Conservation (phyloP, 1,140 invertebrate species). For the Zaprionus ornatus region DNA sequence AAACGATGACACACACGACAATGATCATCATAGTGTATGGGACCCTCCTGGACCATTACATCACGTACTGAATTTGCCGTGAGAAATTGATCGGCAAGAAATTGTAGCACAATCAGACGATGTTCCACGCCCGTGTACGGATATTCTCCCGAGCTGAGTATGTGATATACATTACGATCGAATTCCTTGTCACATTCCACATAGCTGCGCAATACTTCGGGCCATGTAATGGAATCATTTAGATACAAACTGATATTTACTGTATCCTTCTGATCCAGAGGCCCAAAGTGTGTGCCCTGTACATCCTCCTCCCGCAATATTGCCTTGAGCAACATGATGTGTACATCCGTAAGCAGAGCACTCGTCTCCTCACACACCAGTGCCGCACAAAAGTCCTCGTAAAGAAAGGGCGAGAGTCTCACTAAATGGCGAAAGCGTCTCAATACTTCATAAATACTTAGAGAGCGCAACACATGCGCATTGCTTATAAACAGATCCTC, state of each 20-base stretch:
- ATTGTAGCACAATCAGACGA: conserved; percentile 93
- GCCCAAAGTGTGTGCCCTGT: conserved; percentile 97
- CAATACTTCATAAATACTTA: conserved; percentile 97
- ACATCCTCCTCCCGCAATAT: conserved; percentile 97
- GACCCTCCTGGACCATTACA: conserved; percentile 96
- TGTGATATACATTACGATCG: conserved; percentile 88
- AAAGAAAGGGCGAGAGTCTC: conserved; percentile 95
- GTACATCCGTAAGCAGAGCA: conserved; percentile 94
- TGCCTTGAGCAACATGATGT: conserved; percentile 95
- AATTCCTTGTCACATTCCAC: conserved; percentile 94
- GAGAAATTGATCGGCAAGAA: conserved; percentile 96
- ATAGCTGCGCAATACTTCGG: conserved; percentile 94
- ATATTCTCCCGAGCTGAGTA: conserved; percentile 92
- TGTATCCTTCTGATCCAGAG: conserved; percentile 97
- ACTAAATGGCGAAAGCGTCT: conserved; percentile 95
- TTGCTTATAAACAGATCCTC: conserved; percentile 94
- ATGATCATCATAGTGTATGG: conserved; percentile 97
- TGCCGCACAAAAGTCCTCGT: conserved; percentile 98
- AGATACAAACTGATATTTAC: conserved; percentile 96
- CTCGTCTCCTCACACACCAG: conserved; percentile 96
- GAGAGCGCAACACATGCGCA: conserved; percentile 90
- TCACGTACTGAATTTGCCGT: conserved; percentile 96
- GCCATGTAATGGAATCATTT: conserved; percentile 97
- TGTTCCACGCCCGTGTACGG: conserved; percentile 94
- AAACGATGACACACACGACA: conserved; percentile 97